These are phyloP conservation scores for Etheostoma cragini DNA, from an alignment of 2,113 vertebrate species.

Conservation along the genomic window DNA sequence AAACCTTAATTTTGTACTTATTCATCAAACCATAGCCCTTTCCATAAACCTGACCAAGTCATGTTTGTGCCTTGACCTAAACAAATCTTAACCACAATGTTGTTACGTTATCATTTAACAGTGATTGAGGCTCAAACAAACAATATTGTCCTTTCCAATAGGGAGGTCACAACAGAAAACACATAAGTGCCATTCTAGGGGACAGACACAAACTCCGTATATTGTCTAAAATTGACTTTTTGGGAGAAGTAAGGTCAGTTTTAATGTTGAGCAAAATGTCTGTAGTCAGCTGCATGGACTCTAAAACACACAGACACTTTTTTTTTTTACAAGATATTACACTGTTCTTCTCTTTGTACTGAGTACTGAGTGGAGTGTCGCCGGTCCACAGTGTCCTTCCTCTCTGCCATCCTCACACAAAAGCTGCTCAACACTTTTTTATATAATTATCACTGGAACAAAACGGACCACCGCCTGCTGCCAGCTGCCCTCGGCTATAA, in stretches of 20 bases:
- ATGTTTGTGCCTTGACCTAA: neutral
- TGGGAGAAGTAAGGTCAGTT: neutral
- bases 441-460: slow-evolving; percentile 42
- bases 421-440: slow-evolving; percentile 42
- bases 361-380: slow-evolving; percentile 1
- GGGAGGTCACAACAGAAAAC: neutral
- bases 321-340: neutral
- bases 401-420: slow-evolving; percentile 38
- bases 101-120: neutral
- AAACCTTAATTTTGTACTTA: too few relatives aligned
- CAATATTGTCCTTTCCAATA: neutral
- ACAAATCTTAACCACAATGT: neutral
- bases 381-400: slow-evolving; percentile 55
- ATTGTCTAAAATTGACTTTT: neutral
- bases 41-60: neutral
- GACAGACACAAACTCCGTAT: neutral
- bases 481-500: slow-evolving; percentile 47
- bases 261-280: neutral
- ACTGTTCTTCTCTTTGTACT: neutral
- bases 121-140: neutral
- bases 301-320: neutral
- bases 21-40: too few relatives aligned
- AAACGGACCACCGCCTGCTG: slow-evolving; percentile 40
- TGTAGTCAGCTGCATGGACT: slow-evolving; percentile 5
- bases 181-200: neutral